phyloP scores from a whole-genome alignment of 2,888 invertebrate species.

The Pimpla rufipes region DNA sequence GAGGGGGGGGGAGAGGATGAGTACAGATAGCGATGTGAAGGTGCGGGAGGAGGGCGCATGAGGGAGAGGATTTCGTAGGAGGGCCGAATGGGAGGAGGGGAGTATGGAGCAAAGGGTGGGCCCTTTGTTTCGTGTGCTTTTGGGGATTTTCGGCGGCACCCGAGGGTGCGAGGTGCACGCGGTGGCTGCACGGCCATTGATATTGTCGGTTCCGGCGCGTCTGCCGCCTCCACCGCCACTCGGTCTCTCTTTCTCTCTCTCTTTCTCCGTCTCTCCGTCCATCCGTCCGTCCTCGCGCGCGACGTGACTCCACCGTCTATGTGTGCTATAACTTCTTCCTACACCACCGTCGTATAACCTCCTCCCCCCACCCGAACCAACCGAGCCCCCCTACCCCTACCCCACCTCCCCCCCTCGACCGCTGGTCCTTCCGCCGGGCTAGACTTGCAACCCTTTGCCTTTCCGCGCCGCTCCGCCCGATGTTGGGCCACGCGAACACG shows the following conservation, averaged over 20 bases:
- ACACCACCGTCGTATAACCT: background rate
- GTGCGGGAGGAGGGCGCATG: constrained; percentile 22
- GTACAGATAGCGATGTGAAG: constrained; percentile 40
- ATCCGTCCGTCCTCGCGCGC: no score
- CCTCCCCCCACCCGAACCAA: background rate
- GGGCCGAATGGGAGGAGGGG: constrained; percentile 48
- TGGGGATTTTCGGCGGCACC: constrained; percentile 80
- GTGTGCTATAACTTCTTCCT: constrained; percentile 5
- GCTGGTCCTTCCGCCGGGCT: constrained; percentile 38
- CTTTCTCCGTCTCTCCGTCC: constrained; percentile 6
- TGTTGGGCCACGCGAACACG: constrained; percentile 26
- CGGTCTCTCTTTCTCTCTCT: constrained; percentile 60
- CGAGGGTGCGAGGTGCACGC: constrained; percentile 74
- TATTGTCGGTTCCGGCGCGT: constrained; percentile 75
- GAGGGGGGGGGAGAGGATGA: no score
- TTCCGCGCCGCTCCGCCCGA: constrained; percentile 4
- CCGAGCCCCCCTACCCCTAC: background rate
- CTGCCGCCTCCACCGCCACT: constrained; percentile 67
- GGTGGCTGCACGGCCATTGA: constrained; percentile 73
- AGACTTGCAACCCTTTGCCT: constrained; percentile 49
- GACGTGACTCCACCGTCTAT: background rate
- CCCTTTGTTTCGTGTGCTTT: constrained; percentile 80
- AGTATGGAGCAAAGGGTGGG: constrained; percentile 34
- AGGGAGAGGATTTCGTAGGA: constrained; percentile 51
- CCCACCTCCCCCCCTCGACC: background rate